Conservation (phyloP, 2,797 vertebrate genomes). For the Aldrovandia affinis region DNA sequence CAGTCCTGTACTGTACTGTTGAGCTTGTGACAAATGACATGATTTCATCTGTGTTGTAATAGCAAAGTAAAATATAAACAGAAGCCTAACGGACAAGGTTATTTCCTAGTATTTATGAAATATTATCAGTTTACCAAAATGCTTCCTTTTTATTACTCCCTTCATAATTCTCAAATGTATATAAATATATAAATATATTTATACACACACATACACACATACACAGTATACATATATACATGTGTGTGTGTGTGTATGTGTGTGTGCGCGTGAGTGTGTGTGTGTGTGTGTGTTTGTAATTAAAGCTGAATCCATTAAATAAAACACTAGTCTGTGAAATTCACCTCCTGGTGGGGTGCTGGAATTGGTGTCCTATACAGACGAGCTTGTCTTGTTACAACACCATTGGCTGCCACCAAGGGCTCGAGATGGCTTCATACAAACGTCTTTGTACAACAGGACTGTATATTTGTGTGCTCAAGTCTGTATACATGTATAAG, state of each 20-base stretch:
- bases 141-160: slow-evolving; percentile 36
- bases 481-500: slow-evolving; percentile 34
- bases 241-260: not conserved
- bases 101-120: slow-evolving; percentile 36
- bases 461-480: slow-evolving; percentile 46
- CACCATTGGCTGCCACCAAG: slow-evolving; percentile 58
- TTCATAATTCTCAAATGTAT: slow-evolving; percentile 31
- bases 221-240: not conserved
- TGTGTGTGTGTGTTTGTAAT: slow-evolving; percentile 5
- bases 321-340: slow-evolving; percentile 38
- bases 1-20: slow-evolving; percentile 65
- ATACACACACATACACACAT: slow-evolving; percentile 22
- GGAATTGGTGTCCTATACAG: slow-evolving; percentile 37
- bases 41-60: slow-evolving; percentile 27
- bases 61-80: slow-evolving; percentile 28
- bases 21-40: slow-evolving; percentile 45
- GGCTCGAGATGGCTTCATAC: slow-evolving; percentile 60
- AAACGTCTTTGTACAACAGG: slow-evolving; percentile 61
- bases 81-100: slow-evolving; percentile 26
- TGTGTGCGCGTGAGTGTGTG: not conserved
- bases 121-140: slow-evolving; percentile 32
- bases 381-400: slow-evolving; percentile 36
- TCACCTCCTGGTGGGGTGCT: slow-evolving; percentile 44
- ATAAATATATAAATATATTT: slow-evolving; percentile 25
- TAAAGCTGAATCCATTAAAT: slow-evolving; percentile 30